Conservation (phyloP, 2,113 vertebrate genomes). For the Vulpes lagopus region DNA sequence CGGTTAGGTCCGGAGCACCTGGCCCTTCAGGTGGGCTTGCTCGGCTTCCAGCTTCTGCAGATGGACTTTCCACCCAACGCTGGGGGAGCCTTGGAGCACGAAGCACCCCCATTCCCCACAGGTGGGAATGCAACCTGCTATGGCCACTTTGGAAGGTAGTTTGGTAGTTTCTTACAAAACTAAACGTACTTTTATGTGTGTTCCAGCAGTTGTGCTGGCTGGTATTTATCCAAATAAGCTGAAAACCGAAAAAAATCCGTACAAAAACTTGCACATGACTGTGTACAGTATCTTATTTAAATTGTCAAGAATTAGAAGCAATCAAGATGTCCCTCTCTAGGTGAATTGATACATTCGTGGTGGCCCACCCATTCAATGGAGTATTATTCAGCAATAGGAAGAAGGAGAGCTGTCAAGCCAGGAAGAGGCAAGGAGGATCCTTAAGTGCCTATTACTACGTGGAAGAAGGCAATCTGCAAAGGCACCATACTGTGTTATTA, state of each 20-base stretch:
- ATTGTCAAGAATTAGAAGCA: background rate
- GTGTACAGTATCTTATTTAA: background rate
- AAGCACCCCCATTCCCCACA: background rate
- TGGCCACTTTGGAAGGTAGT: background rate
- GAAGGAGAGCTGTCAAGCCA: background rate
- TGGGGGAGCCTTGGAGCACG: background rate
- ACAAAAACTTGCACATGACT: background rate
- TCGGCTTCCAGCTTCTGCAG: conserved; percentile 92
- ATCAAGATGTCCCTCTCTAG: background rate
- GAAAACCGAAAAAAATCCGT: background rate
- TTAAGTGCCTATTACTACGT: background rate
- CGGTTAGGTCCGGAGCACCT: conserved; percentile 83
- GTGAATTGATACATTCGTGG: background rate
- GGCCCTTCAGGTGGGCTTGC: conserved; percentile 90
- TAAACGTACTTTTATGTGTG: background rate
- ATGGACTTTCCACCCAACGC: conserved; percentile 82
- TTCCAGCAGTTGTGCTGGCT: background rate
- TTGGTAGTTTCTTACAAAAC: background rate
- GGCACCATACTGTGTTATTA: background rate
- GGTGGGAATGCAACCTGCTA: background rate
- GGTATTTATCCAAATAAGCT: background rate
- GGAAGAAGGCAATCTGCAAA: background rate
- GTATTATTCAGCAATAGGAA: background rate
- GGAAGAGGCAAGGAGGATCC: background rate
- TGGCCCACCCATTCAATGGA: background rate